Conservation (phyloP, 2,888 invertebrate species). For the Hesperia comma region DNA sequence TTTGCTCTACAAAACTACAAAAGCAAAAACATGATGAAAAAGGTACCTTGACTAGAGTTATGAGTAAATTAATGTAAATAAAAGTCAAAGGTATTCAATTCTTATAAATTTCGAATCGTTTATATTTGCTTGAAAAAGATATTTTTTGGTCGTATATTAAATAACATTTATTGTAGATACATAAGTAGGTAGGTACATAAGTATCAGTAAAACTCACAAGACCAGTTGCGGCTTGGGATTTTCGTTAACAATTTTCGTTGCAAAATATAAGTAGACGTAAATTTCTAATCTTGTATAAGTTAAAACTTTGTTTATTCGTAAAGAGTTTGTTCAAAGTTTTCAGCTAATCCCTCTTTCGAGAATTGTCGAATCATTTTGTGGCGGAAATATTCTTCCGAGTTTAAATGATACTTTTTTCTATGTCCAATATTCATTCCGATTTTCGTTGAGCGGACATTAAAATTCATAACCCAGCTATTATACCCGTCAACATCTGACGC, state of each 20-base stretch:
- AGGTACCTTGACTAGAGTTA: too few relatives aligned
- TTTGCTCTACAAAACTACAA: too few relatives aligned
- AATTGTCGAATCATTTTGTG: slow-evolving; percentile 58
- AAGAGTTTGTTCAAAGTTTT: slow-evolving; percentile 13
- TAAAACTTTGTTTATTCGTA: slow-evolving; percentile 13
- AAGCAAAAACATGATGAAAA: too few relatives aligned
- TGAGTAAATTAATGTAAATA: too few relatives aligned
- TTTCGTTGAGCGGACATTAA: slow-evolving; percentile 72
- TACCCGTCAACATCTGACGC: slow-evolving; percentile 77
- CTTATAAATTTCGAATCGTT: too few relatives aligned
- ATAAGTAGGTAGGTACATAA: too few relatives aligned
- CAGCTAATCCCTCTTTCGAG: slow-evolving; percentile 55
- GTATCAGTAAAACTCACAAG: too few relatives aligned
- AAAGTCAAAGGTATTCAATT: too few relatives aligned
- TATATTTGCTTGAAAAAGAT: too few relatives aligned
- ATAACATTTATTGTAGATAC: too few relatives aligned
- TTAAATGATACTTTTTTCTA: slow-evolving; percentile 74
- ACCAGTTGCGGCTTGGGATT: too few relatives aligned
- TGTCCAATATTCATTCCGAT: slow-evolving; percentile 76
- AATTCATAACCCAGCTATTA: slow-evolving; percentile 78
- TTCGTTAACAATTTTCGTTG: background rate
- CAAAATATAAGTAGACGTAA: slow-evolving; percentile 2
- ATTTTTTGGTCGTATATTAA: too few relatives aligned
- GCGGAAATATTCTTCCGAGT: slow-evolving; percentile 67
- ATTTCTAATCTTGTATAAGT: slow-evolving; percentile 16